Evolutionary conservation across 2,797 vertebrate species (phyloP).

Genomic region (Danio jaintianensis): DNA sequence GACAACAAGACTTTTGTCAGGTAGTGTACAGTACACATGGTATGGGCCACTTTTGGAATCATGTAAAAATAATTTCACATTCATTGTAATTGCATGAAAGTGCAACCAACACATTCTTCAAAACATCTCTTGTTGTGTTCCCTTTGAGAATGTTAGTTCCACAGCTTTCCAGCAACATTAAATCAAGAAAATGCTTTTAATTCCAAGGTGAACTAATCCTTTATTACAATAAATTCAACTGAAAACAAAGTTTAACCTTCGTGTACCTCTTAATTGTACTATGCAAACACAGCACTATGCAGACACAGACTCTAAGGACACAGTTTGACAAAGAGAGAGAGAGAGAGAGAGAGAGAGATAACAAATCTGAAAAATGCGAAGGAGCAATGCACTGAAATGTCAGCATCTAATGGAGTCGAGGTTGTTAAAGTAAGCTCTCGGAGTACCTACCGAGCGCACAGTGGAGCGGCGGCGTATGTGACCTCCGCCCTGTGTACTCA

Average conservation of each 20-base stretch:
- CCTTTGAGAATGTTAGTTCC: not conserved
- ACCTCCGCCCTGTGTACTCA: slow-evolving; percentile 55
- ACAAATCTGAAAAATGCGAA: slow-evolving; percentile 48
- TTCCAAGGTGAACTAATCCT: not conserved
- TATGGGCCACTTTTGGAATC: too few species aligned
- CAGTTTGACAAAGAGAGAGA: slow-evolving; percentile 12
- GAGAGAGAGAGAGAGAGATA: slow-evolving; percentile 9
- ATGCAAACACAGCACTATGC: slow-evolving; percentile 39
- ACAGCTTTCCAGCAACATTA: not conserved
- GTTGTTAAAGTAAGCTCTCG: slow-evolving; percentile 50
- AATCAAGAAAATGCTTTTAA: not conserved
- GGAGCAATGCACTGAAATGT: slow-evolving; percentile 45
- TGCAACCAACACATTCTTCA: not conserved
- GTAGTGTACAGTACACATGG: too few species aligned
- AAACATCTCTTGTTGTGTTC: not conserved
- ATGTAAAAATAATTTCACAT: too few species aligned
- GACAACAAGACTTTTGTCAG: too few species aligned
- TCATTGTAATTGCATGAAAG: not conserved
- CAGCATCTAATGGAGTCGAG: slow-evolving; percentile 52
- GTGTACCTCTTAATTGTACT: slow-evolving; percentile 21
- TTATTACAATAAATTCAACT: not conserved
- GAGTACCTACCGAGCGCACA: slow-evolving; percentile 40
- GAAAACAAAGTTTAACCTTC: slow-evolving; percentile 34
- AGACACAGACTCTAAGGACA: slow-evolving; percentile 14
- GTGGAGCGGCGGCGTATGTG: slow-evolving; percentile 37